Evolutionary conservation across 2,113 vertebrate species (phyloP), one percentile per base, ranked within the genome.

Genomic region (Prionailurus bengalensis): DNA sequence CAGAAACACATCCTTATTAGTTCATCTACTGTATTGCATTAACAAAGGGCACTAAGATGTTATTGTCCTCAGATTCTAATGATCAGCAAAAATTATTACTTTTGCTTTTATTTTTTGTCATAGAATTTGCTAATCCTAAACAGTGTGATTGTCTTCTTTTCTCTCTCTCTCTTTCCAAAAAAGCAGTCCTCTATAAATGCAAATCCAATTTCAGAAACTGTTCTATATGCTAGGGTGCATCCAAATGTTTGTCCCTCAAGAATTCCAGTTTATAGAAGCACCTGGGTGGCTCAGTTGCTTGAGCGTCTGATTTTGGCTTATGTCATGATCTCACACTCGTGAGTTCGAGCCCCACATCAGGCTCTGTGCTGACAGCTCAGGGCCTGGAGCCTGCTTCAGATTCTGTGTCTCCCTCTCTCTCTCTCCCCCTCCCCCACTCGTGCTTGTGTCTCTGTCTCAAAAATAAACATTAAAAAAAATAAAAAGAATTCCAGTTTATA

Each of bases 71-170:
- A 10, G 48, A 3, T 31, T 48, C 16, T 70, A 74, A 36, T 29
- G 4, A 73, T 48, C 23, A 68, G 3, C 16, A 36, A 68, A 80
- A 53, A 23, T 42, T 68, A 2, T 11, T 68, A 51, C 5, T 42
- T 82, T 93, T 84, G 7, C 33, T 95, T 70, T 78, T 53, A 17
- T 61, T 87, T 92, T 93, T 93, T 53, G 1, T 68, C 51, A 53
- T 27, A 48, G 7, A 42, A 15, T 94, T 55, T 92, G 7, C 15
- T 39, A 61, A 21, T 71, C 39, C 36, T 80, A 58, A 88, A 7
- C 31, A 61, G 5, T 33, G 5, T 73, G 25, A 42, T n/a, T 58
- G 78, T 79, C 16, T 92, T 78, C 36, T 21, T 48, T 25, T 33
- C 31, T 45, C 29, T 3, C 6, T 87, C 27, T 76, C 16, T 23